Evolutionary conservation across 2,113 vertebrate genomes (phyloP).

Genomic region (Lipophrys pholis): DNA sequence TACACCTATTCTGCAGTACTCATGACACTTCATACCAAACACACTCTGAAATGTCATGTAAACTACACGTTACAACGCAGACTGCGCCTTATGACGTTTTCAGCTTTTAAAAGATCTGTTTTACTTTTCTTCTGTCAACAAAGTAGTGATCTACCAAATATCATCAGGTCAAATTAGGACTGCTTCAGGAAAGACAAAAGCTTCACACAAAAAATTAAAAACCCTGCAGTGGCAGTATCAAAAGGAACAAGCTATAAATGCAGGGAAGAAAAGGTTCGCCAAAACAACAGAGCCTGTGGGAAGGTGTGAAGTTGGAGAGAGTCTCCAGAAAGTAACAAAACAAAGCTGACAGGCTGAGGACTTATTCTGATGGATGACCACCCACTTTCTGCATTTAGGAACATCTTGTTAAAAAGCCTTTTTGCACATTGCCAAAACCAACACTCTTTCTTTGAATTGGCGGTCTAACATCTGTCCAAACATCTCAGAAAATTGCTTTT

Average conservation of each 20-base stretch:
- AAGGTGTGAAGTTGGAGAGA: conserved; percentile 8
- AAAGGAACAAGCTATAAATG: conserved; percentile 5
- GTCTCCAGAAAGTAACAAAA: background rate
- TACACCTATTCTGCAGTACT: too few relatives aligned
- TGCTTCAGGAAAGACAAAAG: background rate
- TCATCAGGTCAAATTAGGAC: too few relatives aligned
- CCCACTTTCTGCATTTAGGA: background rate
- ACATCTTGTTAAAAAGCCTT: background rate
- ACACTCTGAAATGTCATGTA: too few relatives aligned
- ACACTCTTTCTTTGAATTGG: background rate
- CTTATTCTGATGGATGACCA: conserved; percentile 1
- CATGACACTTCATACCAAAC: too few relatives aligned
- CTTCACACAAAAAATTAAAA: background rate
- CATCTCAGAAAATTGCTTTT: background rate
- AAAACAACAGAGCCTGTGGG: background rate
- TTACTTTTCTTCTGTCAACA: too few relatives aligned
- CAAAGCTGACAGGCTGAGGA: background rate
- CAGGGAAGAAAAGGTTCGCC: background rate
- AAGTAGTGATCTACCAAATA: too few relatives aligned
- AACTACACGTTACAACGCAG: too few relatives aligned
- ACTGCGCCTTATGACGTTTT: too few relatives aligned
- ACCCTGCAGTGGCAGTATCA: background rate
- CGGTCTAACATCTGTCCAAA: background rate
- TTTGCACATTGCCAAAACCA: background rate
- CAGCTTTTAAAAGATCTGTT: too few relatives aligned